Percentiles rank a stretch among this genome's conserved stretches.
Conservation (phyloP, 2,888 invertebrate genomes). For the Sicus ferrugineus region DNA sequence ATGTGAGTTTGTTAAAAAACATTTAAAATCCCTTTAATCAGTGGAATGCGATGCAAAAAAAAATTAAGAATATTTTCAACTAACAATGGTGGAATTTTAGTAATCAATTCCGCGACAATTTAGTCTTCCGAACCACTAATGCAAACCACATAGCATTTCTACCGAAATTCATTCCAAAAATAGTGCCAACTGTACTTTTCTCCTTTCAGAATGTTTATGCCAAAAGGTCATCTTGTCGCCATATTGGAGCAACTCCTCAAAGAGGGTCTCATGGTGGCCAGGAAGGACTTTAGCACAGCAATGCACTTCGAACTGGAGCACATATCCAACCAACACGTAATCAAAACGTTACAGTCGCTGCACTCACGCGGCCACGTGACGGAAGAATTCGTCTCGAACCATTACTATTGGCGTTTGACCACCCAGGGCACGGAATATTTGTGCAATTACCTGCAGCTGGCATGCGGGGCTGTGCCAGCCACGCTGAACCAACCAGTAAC, state of each 20-base stretch:
- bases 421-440: slow-evolving; percentile 98
- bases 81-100: slow-evolving; percentile 14
- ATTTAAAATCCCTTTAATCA: slow-evolving; percentile 49
- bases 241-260: slow-evolving; percentile 99
- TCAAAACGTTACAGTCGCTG: slow-evolving; percentile 96
- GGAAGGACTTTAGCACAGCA: slow-evolving; percentile 97
- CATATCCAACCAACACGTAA: slow-evolving; percentile 97
- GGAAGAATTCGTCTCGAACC: slow-evolving; percentile 99
- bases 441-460: slow-evolving; percentile 93
- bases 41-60: slow-evolving; percentile 34
- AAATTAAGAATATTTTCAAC: slow-evolving; percentile 16
- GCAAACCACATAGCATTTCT: not conserved
- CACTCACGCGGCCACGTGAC: slow-evolving; percentile 97
- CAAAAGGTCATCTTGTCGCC: slow-evolving; percentile 94
- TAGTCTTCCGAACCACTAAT: not conserved
- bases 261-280: slow-evolving; percentile 99
- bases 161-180: not conserved
- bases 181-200: slow-evolving; percentile 12
- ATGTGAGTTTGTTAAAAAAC: slow-evolving; percentile 56
- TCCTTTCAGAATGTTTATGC: slow-evolving; percentile 96
- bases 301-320: slow-evolving; percentile 95
- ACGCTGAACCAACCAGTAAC: slow-evolving; percentile 92
- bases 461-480: slow-evolving; percentile 98
- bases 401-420: slow-evolving; percentile 97
- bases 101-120: not conserved